A percentile compares a stretch with the other conserved stretches of the same genome.
Evolutionary conservation across 1,140 invertebrate genomes (phyloP).

Genomic region (Trichogramma pretiosum): DNA sequence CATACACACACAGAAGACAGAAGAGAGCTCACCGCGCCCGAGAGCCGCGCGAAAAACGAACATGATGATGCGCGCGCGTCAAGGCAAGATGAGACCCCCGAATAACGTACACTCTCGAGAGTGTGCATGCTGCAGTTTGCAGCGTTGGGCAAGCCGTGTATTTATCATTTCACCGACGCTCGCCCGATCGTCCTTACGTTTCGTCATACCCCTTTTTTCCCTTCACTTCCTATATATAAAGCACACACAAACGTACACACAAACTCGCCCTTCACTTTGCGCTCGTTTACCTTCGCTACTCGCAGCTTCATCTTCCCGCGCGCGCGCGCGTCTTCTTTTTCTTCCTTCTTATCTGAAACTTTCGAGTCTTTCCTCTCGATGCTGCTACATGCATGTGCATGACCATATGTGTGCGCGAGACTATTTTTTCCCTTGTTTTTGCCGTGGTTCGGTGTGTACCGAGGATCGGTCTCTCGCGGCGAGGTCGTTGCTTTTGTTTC

Average conservation of each 20-base stretch:
- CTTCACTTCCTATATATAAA: slow-evolving; percentile 10
- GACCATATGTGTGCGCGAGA: too few relatives aligned
- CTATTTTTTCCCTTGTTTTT: slow-evolving; percentile 14
- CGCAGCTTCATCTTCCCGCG: not conserved
- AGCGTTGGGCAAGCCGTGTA: too few relatives aligned
- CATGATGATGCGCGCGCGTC: not conserved
- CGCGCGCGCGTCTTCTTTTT: not conserved
- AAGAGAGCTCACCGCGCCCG: too few relatives aligned
- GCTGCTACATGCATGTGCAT: too few relatives aligned
- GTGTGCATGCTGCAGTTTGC: not conserved
- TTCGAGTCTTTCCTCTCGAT: not conserved
- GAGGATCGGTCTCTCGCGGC: too few relatives aligned
- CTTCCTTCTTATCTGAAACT: slow-evolving; percentile 10
- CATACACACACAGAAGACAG: not conserved
- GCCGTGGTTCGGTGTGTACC: too few relatives aligned
- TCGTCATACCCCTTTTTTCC: slow-evolving; percentile 1
- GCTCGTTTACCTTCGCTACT: not conserved
- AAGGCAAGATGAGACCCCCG: slow-evolving; percentile 17
- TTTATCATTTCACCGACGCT: too few relatives aligned
- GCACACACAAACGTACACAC: too few relatives aligned
- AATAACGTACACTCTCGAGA: not conserved
- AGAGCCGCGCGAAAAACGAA: not conserved
- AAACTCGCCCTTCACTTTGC: not conserved
- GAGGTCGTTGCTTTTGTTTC: too few relatives aligned
- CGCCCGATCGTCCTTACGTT: not conserved